A percentile compares a stretch with the other conserved stretches of the same genome.
phyloP scores from a whole-genome alignment of 2,113 vertebrate genomes.

The Chascanopsetta lugubris region DNA sequence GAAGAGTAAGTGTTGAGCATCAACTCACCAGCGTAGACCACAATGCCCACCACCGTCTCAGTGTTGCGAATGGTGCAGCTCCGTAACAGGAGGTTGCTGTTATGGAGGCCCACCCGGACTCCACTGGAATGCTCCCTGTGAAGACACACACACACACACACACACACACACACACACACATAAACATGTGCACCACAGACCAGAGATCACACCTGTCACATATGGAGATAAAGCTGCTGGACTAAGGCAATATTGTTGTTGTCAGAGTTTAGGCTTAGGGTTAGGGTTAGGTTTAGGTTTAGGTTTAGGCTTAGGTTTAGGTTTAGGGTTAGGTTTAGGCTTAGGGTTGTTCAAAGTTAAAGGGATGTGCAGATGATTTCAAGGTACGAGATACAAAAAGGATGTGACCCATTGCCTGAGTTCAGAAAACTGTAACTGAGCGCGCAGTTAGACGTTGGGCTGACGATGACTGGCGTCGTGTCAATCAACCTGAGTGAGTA shows the following conservation, averaged over 20 bases:
- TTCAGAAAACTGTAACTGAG: not conserved
- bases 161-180: not conserved
- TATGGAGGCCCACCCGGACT: conserved; percentile 87
- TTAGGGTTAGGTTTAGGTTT: no score
- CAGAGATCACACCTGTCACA: no score
- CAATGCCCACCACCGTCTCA: conserved; percentile 91
- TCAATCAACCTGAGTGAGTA: no score
- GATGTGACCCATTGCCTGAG: no score
- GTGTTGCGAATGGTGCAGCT: conserved; percentile 94
- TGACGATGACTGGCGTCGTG: no score
- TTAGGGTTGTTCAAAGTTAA: no score
- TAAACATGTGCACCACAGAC: not conserved
- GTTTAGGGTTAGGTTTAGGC: no score
- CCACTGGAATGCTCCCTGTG: conserved; percentile 86
- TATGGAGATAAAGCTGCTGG: not conserved
- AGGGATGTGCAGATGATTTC: not conserved
- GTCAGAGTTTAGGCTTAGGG: no score
- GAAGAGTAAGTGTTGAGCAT: not conserved
- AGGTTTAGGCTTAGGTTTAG: no score
- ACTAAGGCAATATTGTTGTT: no score
- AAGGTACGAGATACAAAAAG: not conserved
- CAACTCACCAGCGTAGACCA: conserved; percentile 92
- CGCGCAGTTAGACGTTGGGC: no score
- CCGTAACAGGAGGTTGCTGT: conserved; percentile 89
- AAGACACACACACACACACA: conserved; percentile 2